Evolutionary conservation across 2,888 invertebrate species (phyloP), one percentile per base, ranked within the genome.

Genomic region (Girardia tigrina): DNA sequence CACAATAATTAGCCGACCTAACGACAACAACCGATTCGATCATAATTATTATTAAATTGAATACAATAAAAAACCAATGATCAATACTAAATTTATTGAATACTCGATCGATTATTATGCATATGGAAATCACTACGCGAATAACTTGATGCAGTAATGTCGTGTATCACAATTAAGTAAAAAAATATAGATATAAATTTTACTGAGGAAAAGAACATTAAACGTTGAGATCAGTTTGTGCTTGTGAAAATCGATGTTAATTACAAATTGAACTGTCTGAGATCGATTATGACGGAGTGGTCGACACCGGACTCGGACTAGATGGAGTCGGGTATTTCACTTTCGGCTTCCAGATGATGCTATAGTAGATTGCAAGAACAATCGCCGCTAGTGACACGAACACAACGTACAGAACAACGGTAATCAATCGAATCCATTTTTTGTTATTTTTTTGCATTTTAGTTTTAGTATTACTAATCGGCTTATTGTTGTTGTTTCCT

Each of bases 361-460:
- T 90, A 86, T 94, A 94, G 87, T 94, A 94, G 74, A 92, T 88
- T 16, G 92, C 92, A 79, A 94, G 87, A 87, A 93, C 90, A 81
- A 93, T 92, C 74, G 93, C 94, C 26, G 92, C 93, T 81, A 93
- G 87, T 70, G 93, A 94, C 80, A 94, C 94, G 83, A 91, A 91
- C 84, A 94, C 89, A 79, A 94, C 90, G 86, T 94, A 94, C 75
- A 92, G 90, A 81, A 93, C 88, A 79, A 94, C 94, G 26, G 94
- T 94, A 81, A 94, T 88, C 80, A 94, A 90, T 79, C 93, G 88
- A 79, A 93, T 89, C 85, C 90, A 88, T 86, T 93, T 92, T 85
- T 90, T 90, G 80, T 85, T 85, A 28, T 82, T 81, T 78, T 84
- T 83, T 70, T 83, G 80, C 81, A 82, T 82, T 78, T 82, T 82